These are phyloP conservation scores for Antedon mediterranea DNA, from an alignment of 53 echinoderm and acorn worm genomes.

Conservation along the genomic window DNA sequence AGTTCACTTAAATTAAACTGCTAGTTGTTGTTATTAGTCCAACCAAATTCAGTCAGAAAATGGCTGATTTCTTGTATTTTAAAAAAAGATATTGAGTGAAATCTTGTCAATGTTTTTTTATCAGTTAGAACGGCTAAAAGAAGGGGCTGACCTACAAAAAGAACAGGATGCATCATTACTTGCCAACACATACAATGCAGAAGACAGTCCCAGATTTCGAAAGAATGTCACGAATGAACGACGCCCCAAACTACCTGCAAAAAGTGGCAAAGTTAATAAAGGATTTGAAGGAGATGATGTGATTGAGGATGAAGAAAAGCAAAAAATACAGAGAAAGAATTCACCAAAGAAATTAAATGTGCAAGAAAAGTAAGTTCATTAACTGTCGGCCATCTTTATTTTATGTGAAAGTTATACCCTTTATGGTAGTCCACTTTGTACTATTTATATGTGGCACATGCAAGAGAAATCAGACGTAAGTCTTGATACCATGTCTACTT, in stretches of 20 bases:
- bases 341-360: not conserved
- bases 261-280: conserved; percentile 51
- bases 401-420: no score
- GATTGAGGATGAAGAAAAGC: not conserved
- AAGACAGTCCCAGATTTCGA: conserved; percentile 67
- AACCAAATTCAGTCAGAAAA: no score
- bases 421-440: no score
- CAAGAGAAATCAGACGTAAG: no score
- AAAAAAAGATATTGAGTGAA: no score
- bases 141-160: conserved; percentile 45
- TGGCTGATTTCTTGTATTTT: no score
- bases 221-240: conserved; percentile 82
- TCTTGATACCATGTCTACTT: no score
- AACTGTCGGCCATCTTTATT: no score
- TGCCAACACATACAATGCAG: conserved; percentile 69
- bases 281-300: conserved; percentile 44
- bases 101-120: not conserved
- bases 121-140: conserved; percentile 64
- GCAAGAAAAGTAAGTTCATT: not conserved
- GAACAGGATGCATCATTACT: conserved; percentile 42
- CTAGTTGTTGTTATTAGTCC: no score
- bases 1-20: no score
- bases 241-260: conserved; percentile 71
- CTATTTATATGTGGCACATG: no score
- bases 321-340: not conserved